Evolutionary conservation across 2,113 vertebrate genomes (phyloP).

Genomic region (Epinephelus cyanopodus): DNA sequence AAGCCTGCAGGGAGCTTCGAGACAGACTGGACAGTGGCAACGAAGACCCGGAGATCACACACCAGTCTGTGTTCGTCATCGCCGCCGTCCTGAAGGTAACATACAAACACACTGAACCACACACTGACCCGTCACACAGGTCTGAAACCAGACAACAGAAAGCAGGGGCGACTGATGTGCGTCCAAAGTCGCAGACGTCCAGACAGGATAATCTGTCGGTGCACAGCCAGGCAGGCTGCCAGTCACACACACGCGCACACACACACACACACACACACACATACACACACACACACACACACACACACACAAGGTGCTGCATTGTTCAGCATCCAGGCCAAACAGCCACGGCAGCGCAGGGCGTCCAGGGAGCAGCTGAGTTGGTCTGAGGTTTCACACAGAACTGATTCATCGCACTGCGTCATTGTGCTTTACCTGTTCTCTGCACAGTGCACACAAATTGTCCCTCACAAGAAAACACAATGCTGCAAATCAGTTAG

Average conservation of each 20-base stretch:
- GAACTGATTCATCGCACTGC: not conserved
- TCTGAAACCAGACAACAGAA: constrained; percentile 58
- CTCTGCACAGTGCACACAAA: not conserved
- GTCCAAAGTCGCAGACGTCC: constrained; percentile 60
- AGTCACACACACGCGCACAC: constrained; percentile 40
- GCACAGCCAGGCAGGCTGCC: constrained; percentile 56
- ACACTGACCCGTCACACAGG: not conserved
- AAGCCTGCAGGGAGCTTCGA: constrained; percentile 92
- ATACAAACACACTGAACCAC: constrained; percentile 12
- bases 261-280: no score
- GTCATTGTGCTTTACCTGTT: not conserved
- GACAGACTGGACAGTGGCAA: constrained; percentile 90
- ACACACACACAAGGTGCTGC: constrained; percentile 57
- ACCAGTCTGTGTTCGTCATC: constrained; percentile 92
- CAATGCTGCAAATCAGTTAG: not conserved
- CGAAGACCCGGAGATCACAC: constrained; percentile 87
- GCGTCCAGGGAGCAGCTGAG: constrained; percentile 36
- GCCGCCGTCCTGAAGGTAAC: constrained; percentile 95
- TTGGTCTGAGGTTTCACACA: not conserved
- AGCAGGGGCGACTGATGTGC: constrained; percentile 54
- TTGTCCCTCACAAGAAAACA: not conserved
- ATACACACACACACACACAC: no score
- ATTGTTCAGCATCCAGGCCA: constrained; percentile 60
- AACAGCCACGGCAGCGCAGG: constrained; percentile 7
- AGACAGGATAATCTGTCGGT: constrained; percentile 68